Evolutionary conservation across 2,113 vertebrate species (phyloP).

Genomic region (Hippotragus niger): DNA sequence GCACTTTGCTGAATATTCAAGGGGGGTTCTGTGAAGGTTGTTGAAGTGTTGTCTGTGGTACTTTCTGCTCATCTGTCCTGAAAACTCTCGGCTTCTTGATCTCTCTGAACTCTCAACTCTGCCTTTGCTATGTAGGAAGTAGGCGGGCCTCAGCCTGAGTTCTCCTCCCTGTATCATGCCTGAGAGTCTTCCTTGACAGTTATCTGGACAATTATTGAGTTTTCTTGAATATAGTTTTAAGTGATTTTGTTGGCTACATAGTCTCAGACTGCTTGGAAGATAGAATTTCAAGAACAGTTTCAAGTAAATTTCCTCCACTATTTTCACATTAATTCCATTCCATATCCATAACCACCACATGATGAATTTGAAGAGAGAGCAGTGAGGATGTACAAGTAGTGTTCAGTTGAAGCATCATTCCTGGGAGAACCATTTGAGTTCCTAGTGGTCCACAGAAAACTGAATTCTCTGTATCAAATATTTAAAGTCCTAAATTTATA

Average conservation of each 20-base stretch:
- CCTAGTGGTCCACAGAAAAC: not conserved
- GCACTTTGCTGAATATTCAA: not conserved
- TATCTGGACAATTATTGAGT: not conserved
- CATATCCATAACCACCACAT: not conserved
- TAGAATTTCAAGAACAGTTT: not conserved
- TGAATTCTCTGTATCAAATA: not conserved
- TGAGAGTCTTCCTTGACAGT: not conserved
- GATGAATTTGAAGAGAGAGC: not conserved
- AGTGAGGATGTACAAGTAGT: rapidly evolving
- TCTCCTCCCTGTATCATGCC: not conserved
- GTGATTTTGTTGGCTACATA: not conserved
- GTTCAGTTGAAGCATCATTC: not conserved
- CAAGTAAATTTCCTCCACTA: not conserved
- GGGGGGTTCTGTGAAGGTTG: not conserved
- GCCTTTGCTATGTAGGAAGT: not conserved
- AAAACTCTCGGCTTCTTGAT: not conserved
- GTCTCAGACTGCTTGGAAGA: not conserved
- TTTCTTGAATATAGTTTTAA: not conserved
- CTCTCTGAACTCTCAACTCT: not conserved
- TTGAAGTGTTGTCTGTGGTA: not conserved
- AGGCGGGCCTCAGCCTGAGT: not conserved
- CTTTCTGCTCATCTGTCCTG: not conserved
- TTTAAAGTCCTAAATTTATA: not conserved
- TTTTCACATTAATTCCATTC: not conserved
- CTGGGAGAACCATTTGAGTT: not conserved